Base-by-base conservation (phyloP, 2,888 invertebrate genomes). In the Arenicola marina region DNA sequence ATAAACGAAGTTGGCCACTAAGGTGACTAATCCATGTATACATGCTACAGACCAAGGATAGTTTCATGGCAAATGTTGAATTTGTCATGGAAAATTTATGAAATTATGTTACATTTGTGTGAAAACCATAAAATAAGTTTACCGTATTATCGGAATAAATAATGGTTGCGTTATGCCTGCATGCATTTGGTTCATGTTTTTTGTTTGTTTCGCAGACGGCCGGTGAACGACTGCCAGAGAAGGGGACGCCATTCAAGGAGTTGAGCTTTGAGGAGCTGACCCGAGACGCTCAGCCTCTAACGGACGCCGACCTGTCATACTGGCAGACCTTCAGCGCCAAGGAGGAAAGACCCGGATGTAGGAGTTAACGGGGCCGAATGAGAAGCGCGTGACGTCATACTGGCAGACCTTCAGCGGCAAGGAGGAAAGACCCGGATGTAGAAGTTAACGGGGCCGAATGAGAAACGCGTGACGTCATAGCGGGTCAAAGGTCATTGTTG, bases 181-280 rank as follows among this genome's bases (percentile, higher is more conserved):
- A 15, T 11, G 11, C n/a, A 38, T n/a, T 15, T 48, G 11, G 26
- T n/a, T 48, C 24, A 21, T 48, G 48, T 48, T n/a, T n/a, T 48
- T 48, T 7, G 11, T 11, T 24, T 48, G 15, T n/a, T 21, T 48
- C 24, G 15, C 33, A 53, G 53, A 11, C 7, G 28, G 32, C 11
- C 7, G 31, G 24, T 11, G 15, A 15, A 31, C 31, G 11, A 7
- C 24, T 53, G 32, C 53, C 53, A 24, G 26, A 11, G 32, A 15
- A 53, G 33, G 15, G 15, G 11, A 53, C 15, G 29, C 28, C 45
- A 4, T 57, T 57, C 46, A 26, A 44, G 21, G 21, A 45, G 21
- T 46, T 57, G n/a, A 28, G 28, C 32, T 57, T 57, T 29, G 46
- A 57, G 46, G 45, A 57, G 29, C 24, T 57, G 46, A 2, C 46